Percentiles rank a stretch among this genome's conserved stretches.
Evolutionary conservation across 2,888 invertebrate species (phyloP).

Genomic region (Tribolium freemani): DNA sequence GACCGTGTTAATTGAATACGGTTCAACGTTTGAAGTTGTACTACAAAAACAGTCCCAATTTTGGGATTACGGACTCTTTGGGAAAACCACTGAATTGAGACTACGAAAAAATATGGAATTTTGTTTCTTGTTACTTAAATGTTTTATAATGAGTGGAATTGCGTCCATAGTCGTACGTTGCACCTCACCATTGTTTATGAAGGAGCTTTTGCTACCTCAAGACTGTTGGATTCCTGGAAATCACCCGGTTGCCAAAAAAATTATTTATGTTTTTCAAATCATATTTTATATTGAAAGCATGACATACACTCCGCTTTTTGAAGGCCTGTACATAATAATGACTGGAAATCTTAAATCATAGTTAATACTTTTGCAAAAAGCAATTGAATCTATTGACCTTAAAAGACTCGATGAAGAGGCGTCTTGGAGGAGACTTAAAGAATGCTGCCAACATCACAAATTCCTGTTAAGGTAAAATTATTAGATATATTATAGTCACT

Average conservation of each 20-base stretch:
- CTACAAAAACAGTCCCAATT: neutral
- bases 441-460: neutral
- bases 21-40: neutral
- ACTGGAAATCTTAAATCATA: neutral
- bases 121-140: too few relatives aligned
- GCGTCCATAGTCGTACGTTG: neutral
- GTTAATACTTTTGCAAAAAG: constrained; percentile 1
- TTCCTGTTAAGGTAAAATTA: constrained; percentile 1
- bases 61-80: neutral
- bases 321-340: neutral
- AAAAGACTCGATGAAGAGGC: neutral
- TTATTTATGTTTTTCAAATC: neutral
- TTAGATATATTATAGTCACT: too few relatives aligned
- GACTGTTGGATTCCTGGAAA: neutral
- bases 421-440: neutral
- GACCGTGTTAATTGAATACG: neutral
- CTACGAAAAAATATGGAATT: neutral
- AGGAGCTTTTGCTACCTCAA: neutral
- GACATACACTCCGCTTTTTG: neutral
- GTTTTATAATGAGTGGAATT: neutral
- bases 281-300: neutral
- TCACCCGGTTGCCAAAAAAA: too few relatives aligned
- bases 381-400: neutral
- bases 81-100: too few relatives aligned
- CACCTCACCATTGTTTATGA: too few relatives aligned